phyloP scores from a whole-genome alignment of 2,113 vertebrate species.

The Zapus hudsonius region DNA sequence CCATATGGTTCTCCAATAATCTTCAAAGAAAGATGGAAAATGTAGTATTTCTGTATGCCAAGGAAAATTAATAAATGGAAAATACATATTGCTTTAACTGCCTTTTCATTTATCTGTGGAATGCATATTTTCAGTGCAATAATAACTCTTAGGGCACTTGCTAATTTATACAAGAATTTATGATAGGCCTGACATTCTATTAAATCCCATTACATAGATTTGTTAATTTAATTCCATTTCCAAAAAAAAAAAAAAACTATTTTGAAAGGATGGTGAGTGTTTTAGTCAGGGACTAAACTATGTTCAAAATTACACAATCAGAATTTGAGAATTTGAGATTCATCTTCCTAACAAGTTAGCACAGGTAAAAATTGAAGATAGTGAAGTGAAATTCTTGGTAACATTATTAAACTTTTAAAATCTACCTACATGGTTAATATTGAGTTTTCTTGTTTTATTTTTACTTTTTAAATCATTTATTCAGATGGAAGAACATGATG shows the following conservation, averaged over 20 bases:
- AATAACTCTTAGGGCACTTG: not conserved
- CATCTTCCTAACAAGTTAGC: not conserved
- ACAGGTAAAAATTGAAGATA: not conserved
- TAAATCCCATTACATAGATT: not conserved
- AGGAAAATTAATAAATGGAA: not conserved
- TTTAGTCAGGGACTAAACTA: not conserved
- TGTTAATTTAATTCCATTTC: constrained; percentile 16
- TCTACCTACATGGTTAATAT: not conserved
- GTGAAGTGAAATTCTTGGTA: not conserved
- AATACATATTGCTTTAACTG: not conserved
- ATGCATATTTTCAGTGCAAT: not conserved
- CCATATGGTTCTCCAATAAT: not conserved
- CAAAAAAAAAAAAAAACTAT: not conserved
- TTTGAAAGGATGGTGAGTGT: not conserved
- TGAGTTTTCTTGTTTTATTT: no score
- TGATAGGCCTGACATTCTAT: not conserved
- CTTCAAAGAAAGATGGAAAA: not conserved
- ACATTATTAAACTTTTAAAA: not conserved
- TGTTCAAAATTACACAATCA: not conserved
- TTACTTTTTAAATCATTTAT: no score
- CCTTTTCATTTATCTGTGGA: not conserved
- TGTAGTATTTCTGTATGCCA: not conserved
- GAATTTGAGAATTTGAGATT: not conserved
- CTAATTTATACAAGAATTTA: not conserved
- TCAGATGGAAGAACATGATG: no score